Evolutionary conservation across 2,888 invertebrate genomes (phyloP).

Genomic region (Drosophila tripunctata): DNA sequence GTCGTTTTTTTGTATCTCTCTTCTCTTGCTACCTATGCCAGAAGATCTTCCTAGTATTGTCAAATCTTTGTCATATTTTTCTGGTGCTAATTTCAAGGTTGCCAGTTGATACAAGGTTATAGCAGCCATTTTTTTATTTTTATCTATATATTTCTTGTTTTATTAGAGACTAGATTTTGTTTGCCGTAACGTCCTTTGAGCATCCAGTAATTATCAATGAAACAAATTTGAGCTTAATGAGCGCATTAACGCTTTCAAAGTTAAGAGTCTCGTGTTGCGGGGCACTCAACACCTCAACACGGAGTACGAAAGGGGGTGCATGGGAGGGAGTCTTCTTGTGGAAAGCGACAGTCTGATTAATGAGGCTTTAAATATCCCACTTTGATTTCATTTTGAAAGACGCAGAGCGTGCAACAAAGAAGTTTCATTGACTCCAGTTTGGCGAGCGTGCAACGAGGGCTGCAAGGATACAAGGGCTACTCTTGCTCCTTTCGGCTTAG

Average conservation of each 20-base stretch:
- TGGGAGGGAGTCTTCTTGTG: conserved; percentile 18
- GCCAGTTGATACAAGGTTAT: not conserved
- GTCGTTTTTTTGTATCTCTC: not conserved
- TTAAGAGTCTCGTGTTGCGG: conserved; percentile 24
- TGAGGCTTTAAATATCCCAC: conserved; percentile 83
- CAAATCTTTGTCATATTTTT: not conserved
- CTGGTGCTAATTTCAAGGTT: conserved; percentile 14
- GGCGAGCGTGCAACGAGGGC: conserved; percentile 26
- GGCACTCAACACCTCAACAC: conserved; percentile 38
- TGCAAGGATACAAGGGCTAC: conserved; percentile 32
- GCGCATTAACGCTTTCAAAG: conserved; percentile 63
- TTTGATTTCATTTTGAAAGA: conserved; percentile 81
- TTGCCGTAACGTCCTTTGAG: conserved; percentile 3
- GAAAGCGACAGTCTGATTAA: conserved; percentile 75
- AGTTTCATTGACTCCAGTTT: conserved; percentile 77
- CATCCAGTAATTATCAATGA: conserved; percentile 67
- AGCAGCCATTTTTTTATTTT: not conserved
- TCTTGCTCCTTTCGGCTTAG: conserved; percentile 33
- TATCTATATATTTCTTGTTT: no score
- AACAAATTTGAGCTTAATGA: conserved; percentile 76
- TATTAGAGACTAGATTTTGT: no score
- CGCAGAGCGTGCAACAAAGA: conserved; percentile 68
- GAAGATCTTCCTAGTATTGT: conserved; percentile 16
- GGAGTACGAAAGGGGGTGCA: not conserved
- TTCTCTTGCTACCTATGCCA: not conserved